Conservation (phyloP, 2,888 invertebrate species). For the Ectemnius continuus region DNA sequence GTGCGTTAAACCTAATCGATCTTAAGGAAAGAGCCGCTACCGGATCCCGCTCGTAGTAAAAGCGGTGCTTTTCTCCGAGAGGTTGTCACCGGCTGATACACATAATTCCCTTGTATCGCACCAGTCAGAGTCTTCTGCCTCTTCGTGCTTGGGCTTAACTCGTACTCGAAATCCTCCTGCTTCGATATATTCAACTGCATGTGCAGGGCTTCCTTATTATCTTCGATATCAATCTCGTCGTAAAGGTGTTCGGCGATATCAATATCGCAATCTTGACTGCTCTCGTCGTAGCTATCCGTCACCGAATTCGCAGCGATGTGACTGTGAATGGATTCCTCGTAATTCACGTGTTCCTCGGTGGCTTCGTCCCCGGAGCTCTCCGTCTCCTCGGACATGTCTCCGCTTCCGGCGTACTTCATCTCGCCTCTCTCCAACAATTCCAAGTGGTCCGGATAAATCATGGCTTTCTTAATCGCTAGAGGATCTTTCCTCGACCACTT, state of each 20-base stretch:
- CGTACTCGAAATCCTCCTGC: slow-evolving; percentile 67
- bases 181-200: slow-evolving; percentile 79
- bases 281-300: slow-evolving; percentile 75
- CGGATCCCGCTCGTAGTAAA: slow-evolving; percentile 66
- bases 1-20: slow-evolving; percentile 64
- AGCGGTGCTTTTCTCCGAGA: slow-evolving; percentile 74
- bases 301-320: slow-evolving; percentile 77
- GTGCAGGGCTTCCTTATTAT: slow-evolving; percentile 82
- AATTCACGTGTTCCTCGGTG: slow-evolving; percentile 73
- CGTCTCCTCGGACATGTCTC: slow-evolving; percentile 84
- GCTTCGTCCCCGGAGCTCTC: slow-evolving; percentile 82
- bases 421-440: slow-evolving; percentile 92
- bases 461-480: slow-evolving; percentile 92
- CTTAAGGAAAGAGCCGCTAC: slow-evolving; percentile 70
- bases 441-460: slow-evolving; percentile 94
- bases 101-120: slow-evolving; percentile 72
- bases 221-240: slow-evolving; percentile 86
- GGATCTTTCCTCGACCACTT: slow-evolving; percentile 99
- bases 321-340: slow-evolving; percentile 74
- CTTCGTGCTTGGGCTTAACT: slow-evolving; percentile 69
- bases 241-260: slow-evolving; percentile 85
- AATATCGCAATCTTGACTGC: slow-evolving; percentile 75
- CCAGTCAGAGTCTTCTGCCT: slow-evolving; percentile 72
- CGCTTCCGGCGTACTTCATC: slow-evolving; percentile 87
- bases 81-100: slow-evolving; percentile 73